Percentiles rank a stretch among this genome's conserved stretches.
These are phyloP conservation scores for Pterocles gutturalis DNA, from an alignment of 2,113 vertebrate genomes.

Conservation along the genomic window DNA sequence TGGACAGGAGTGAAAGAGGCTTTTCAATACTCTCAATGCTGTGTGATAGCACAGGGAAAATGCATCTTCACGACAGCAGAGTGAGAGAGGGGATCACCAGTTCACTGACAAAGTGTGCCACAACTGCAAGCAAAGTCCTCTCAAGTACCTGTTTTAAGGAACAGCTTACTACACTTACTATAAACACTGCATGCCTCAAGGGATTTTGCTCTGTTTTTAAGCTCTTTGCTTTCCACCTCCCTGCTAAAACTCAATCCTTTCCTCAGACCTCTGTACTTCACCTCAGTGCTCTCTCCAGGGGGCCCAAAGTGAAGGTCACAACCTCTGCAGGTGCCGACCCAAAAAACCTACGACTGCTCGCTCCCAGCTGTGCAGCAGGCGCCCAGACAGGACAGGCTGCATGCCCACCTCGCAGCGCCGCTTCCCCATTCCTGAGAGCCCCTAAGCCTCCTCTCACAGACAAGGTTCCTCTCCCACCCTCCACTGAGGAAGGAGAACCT, in stretches of 20 bases:
- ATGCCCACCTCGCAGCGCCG: rapidly evolving
- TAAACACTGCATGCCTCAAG: background rate
- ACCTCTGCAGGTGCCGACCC: background rate
- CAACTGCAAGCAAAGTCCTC: background rate
- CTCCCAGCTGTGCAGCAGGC: too few species aligned
- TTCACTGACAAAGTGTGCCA: too few species aligned
- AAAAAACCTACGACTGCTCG: rapidly evolving
- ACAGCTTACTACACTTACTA: background rate
- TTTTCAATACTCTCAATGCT: rapidly evolving
- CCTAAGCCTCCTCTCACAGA: rapidly evolving
- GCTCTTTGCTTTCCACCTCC: background rate
- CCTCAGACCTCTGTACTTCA: background rate
- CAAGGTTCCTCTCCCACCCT: background rate
- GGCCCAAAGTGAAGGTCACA: rapidly evolving
- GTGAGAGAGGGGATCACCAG: background rate
- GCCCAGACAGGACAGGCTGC: rapidly evolving
- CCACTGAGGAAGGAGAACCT: rapidly evolving
- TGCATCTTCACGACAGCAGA: background rate
- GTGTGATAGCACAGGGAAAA: background rate
- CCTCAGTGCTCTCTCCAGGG: background rate
- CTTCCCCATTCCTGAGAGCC: rapidly evolving
- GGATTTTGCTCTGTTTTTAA: background rate
- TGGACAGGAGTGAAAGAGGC: background rate
- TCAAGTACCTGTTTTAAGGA: background rate
- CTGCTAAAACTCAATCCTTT: background rate